Evolutionary conservation across 2,797 vertebrate genomes (phyloP), one percentile per base, ranked within the genome.

Genomic region (Ceryle rudis): DNA sequence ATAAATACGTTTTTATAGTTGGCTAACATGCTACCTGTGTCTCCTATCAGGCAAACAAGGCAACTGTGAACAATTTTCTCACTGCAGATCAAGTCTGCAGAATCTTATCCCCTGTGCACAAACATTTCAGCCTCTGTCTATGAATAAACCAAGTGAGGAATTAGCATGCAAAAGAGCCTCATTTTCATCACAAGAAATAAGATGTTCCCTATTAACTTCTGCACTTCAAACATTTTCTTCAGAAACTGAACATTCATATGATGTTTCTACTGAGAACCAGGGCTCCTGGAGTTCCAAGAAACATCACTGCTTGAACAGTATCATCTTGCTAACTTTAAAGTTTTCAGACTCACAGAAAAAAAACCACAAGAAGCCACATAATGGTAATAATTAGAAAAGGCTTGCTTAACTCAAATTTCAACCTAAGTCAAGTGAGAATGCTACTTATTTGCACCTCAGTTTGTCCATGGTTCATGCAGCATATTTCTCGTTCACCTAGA

Each of bases 401-500:
- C 3, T 54, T 26, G n/a, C 29, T 47, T 23, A 75, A 86, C 26
- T 83, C 49, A 42, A 67, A 65, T 10, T 71, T 81, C 72, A 69
- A 51, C 7, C 26, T 44, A 62, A 84, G 11, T 49, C 6, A 17
- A 71, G 18, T n/a, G 67, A 89, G 44, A 82, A 25, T 37, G 41
- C 17, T 78, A 71, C 15, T 74, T 81, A 42, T 19, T 33, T 31
- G 17, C n/a, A 23, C 2, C 31, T 46, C 58, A 54, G 46, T 81
- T 69, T 55, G 42, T 52, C 28, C 33, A 41, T 14, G n/a, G 35
- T 37, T 90, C 46, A 69, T 21, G 57, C 25, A 44, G 14, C 5
- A 31, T 6, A 0, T 0, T 1, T 70, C 21, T 23, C 52, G 64
- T 7, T 52, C 3, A 35, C 3, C 15, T 33, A 77, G 46, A 89